Evolutionary conservation across 2,113 vertebrate genomes (phyloP), one percentile per base, ranked within the genome.

Genomic region (Melanerpes aurifrons): DNA sequence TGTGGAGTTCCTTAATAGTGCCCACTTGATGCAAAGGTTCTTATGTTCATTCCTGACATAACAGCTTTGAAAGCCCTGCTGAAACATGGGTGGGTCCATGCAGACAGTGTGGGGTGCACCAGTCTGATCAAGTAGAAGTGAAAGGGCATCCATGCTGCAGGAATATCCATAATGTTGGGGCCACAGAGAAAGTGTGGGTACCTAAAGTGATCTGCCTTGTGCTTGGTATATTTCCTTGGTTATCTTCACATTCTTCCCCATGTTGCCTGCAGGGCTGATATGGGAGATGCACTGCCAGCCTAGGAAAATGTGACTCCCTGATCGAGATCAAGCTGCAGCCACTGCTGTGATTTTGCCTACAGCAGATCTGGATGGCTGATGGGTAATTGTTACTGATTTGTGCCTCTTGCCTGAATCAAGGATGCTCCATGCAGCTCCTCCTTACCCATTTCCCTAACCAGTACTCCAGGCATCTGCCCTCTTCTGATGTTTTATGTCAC

Each of bases 61-160:
- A 64, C 43, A 59, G 37, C 50, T 84, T 58, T 37, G 57, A 53
- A 92, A 58, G 3, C 63, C 32, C 11, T 76, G 57, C 21, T 58
- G 83, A 74, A 58, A 8, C 40, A 40, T 6, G 5, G 3, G 16
- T 17, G 29, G 22, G 28, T 59, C 48, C 0, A 0, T 63, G 76
- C 25, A 14, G 62, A 24, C 70, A 74, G 40, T 0, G 0, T 26
- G 37, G 21, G 21, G 3, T 9, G 14, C 0, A 0, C 32, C 1
- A 0, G 26, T 35, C 3, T 25, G 24, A 15, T 15, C 1, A 2
- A 2, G 40, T 32, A 18, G 26, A 14, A 73, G 3, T 15, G 35
- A 37, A 66, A 58, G 12, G 31, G 24, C 13, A 3, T 63, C 31
- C 35, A 5, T 13, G 10, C 35, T 56, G 19, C 35, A 56, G 19